Evolutionary conservation across 2,797 vertebrate genomes (phyloP), one percentile per base, ranked within the genome.

Genomic region (Acomys russatus): DNA sequence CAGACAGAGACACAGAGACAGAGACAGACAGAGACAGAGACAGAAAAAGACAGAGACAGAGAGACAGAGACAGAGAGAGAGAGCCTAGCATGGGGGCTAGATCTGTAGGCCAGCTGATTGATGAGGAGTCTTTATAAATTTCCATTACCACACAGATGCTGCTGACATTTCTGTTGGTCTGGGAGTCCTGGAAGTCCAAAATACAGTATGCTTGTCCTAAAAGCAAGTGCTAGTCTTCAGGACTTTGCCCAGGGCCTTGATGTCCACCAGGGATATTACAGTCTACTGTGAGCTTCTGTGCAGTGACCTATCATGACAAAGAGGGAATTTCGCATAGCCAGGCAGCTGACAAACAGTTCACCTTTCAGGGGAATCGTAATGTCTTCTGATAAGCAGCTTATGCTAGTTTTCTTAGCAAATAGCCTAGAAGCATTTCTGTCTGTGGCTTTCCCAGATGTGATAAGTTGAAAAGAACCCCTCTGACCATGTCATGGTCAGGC

Each of bases 331-430:
- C 97, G 98, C 98, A 98, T 98, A 98, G 98, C 98, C 96, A 98
- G 98, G 98, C 98, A 99, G 98, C 99, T 99, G 99, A 99, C 99
- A 99, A 98, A 98, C 98, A 76, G 94, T 98, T 99, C 98, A 99
- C 99, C 98, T 99, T 99, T 99, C 10, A 33, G 98, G 98, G 97
- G 98, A 97, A 98, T 98, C 97, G 97, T 99, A 99, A 99, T 99
- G 98, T 99, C 99, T 99, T 99, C 98, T 99, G 99, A 99, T 99
- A 99, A 99, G 99, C 98, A 99, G 99, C 99, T 99, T 99, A 99
- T 99, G 99, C 97, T 98, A 98, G 98, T 98, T 99, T 99, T 98
- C 98, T 98, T 98, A 98, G 97, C 96, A 99, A 99, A 98, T 98
- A 98, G 98, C 98, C 99, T 97, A 97, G 98, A 96, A 99, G 98